A percentile compares a stretch with the other conserved stretches of the same genome.
phyloP scores from a whole-genome alignment of 1,140 invertebrate species.

The Monochamus saltuarius region DNA sequence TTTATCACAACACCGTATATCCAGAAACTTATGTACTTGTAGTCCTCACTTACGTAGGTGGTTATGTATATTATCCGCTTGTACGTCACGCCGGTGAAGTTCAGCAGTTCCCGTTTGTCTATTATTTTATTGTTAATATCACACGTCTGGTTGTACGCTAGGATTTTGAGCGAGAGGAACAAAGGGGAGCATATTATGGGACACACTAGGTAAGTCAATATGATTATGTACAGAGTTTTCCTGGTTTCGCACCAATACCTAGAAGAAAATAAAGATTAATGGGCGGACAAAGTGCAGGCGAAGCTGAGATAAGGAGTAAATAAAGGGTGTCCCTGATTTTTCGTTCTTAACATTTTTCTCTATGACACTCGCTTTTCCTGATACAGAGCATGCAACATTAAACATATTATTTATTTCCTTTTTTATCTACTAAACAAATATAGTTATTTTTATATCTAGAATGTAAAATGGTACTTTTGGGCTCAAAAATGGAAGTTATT shows the following conservation, averaged over 20 bases:
- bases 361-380: too few relatives aligned
- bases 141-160: slow-evolving; percentile 51
- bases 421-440: too few relatives aligned
- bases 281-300: too few relatives aligned
- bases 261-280: too few relatives aligned
- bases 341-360: too few relatives aligned
- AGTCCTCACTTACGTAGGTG: slow-evolving; percentile 26
- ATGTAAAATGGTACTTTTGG: too few relatives aligned
- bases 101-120: slow-evolving; percentile 22
- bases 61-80: slow-evolving; percentile 52
- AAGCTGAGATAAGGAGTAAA: too few relatives aligned
- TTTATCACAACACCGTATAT: slow-evolving; percentile 87
- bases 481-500: too few relatives aligned
- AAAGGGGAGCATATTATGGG: slow-evolving; percentile 84
- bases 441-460: too few relatives aligned
- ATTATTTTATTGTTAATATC: slow-evolving; percentile 53
- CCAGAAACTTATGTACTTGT: slow-evolving; percentile 73
- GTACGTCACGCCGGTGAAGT: slow-evolving; percentile 48
- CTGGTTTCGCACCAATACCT: slow-evolving; percentile 71
- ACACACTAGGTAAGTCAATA: slow-evolving; percentile 77
- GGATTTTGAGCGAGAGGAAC: slow-evolving; percentile 71
- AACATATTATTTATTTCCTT: too few relatives aligned
- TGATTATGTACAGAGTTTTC: slow-evolving; percentile 72
- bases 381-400: too few relatives aligned
- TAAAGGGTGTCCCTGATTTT: too few relatives aligned